Base-by-base conservation (phyloP, 2,113 vertebrate species). In the Sigmodon hispidus region DNA sequence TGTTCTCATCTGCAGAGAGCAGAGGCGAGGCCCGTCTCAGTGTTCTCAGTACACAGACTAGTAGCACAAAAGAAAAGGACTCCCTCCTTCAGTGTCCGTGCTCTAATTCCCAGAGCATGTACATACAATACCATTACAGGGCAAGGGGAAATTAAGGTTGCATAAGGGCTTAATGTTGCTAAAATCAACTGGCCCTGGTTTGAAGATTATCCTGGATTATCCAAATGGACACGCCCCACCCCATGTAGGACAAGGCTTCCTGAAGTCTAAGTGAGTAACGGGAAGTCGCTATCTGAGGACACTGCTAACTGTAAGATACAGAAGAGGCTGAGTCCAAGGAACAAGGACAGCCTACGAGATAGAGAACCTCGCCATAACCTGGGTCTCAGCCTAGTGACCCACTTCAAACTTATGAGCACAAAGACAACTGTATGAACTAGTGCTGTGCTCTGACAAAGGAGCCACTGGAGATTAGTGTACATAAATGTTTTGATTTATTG, bases 121-220 rank as follows among this genome's bases (percentile, higher is more conserved):
- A 61, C 31, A 19, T 45, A 72, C 26, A 4, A 36, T 43, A 50
- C 2, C 2, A 6, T 26, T 55, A 34, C 3, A 34, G 17, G 31
- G 34, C 17, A 48, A 67, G 43, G 11, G 19, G 45, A 40, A 67
- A 75, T 83, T 90, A n/a, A 76, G 52, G 83, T 77, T 93, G n/a
- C 76, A 70, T 55, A 76, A 83, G 67, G 48, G 69, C 19, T 88
- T 70, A 87, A 88, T 61, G 69, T 57, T 88, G 69, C 75, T 92
- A 76, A 63, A 63, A 67, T 73, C 93, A 52, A 81, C 48, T 22
- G 59, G 57, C 69, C 87, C 70, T 93, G 50, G 80, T 36, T 65
- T 29, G 12, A 24, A 87, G 91, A 40, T 84, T 69, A 77, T n/a
- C 89, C 83, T 55, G 36, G 84, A 89, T 88, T 50, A 83, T 57